Conservation (phyloP, 2,113 vertebrate genomes). For the Anser cygnoides region DNA sequence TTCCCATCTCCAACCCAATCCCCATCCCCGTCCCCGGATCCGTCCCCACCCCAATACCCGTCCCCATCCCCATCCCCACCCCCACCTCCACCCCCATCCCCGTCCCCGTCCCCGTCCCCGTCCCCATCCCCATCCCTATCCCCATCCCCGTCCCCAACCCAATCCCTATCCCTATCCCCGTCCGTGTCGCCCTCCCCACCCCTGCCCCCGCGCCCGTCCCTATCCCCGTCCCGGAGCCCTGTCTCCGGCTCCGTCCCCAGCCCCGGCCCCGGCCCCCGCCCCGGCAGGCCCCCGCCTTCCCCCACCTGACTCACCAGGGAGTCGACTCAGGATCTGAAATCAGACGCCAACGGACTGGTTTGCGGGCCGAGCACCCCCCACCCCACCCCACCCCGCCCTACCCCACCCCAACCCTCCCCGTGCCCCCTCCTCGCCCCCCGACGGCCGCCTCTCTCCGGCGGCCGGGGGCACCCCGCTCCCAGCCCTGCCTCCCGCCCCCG, state of each 20-base stretch:
- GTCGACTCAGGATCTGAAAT: constrained; percentile 82
- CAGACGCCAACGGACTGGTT: constrained; percentile 70
- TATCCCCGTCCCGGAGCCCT: too few species aligned
- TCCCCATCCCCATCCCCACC: too few species aligned
- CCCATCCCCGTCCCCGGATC: too few species aligned
- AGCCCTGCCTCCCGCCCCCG: neutral
- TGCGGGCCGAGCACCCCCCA: constrained; percentile 64
- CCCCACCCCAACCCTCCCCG: too few species aligned
- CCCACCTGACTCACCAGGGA: constrained; percentile 69
- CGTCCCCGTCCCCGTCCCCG: too few species aligned
- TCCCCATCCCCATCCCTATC: too few species aligned
- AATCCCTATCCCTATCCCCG: too few species aligned
- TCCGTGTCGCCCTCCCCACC: too few species aligned
- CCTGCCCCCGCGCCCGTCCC: too few species aligned
- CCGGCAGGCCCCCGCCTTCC: neutral
- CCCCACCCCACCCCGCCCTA: neutral
- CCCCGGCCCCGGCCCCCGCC: neutral
- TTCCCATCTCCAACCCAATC: neutral
- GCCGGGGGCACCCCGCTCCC: neutral
- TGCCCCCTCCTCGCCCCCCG: neutral
- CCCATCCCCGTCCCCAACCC: too few species aligned
- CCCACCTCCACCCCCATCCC: too few species aligned
- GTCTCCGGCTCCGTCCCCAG: neutral
- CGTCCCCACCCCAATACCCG: too few species aligned
- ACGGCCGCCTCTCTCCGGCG: neutral